Base-by-base conservation (phyloP, 2,888 invertebrate species). In the Galerucella nymphaeae region DNA sequence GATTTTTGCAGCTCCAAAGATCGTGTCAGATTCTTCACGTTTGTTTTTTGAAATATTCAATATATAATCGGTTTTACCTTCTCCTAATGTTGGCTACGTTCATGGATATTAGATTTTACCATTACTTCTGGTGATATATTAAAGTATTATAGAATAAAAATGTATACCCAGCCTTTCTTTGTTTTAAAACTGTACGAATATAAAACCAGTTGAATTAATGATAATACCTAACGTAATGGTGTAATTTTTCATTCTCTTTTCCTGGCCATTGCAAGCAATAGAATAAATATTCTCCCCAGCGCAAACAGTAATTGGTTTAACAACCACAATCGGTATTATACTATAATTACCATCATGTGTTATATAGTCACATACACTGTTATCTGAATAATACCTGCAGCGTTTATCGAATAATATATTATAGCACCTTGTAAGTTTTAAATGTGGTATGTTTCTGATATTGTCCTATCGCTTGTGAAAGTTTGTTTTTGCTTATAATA, bases 341-440 rank as follows among this genome's bases (percentile, higher is more conserved):
- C 53, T 10, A 53, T 53, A 53, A 53, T 53, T 18, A 53, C 53
- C 53, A 53, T 53, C 53, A 53, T 53, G 53, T 53, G 53, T 53
- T 53, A 53, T 14, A 48, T 48, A 48, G 48, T 48, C n/a, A 48
- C 48, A 48, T 8, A 48, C 48, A n/a, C n/a, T 48, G n/a, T 16
- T 53, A 53, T 53, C 53, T 53, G 53, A 53, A 53, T 53, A 18
- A 53, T 53, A 53, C 53, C 16, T 53, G 53, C 53, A 18, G 53
- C 18, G 10, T 16, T 53, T 53, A 53, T 18, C 53, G 16, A 53
- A 53, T 16, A 53, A 18, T 53, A 53, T 53, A 53, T 23, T 23
- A 23, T 18, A 18, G 50, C 50, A 16, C 50, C 50, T 50, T 8
- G n/a, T 50, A n/a, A n/a, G 16, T 50, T 50, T n/a, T 50, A n/a